Evolutionary conservation across 2,797 vertebrate species (phyloP), one percentile per base, ranked within the genome.

Genomic region (Spatula clypeata): DNA sequence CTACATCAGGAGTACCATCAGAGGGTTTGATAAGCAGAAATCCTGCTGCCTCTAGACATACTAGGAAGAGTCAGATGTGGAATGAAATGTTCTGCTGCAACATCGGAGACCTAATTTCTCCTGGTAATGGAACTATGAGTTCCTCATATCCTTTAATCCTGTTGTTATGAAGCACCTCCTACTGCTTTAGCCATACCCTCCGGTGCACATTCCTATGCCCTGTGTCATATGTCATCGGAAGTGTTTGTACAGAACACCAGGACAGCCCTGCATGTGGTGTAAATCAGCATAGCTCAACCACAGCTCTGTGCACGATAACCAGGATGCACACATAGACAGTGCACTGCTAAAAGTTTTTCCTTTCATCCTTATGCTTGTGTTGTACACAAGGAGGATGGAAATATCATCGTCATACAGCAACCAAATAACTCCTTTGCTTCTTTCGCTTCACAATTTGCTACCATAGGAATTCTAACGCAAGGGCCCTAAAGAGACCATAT

Each of bases 11-110:
- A 76, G 32, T 13, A 1, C 42, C 40, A 23, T 40, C 66, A 62
- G 79, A 81, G 38, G 34, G 31, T 38, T 72, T 0, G 1, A 21
- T 19, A 13, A 73, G 83, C 1, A 1, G 91, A 69, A 86, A 71
- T 81, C 91, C 79, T 1, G 5, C 86, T 93, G 79, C 9, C 62
- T 64, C 73, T 49, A 26, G 85, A n/a, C 62, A 2, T 10, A 49
- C 71, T 73, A 83, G 32, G 34, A 14, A 90, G 96, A 70, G 66
- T 95, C 79, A 67, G 58, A 91, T 67, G 55, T 45, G 67, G 76
- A 72, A 86, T 60, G 66, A 79, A 80, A 64, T 4, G 13, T 67
- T 42, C 38, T 3, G 27, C 79, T 60, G 89, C n/a, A 31, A 47
- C 47, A 34, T 19, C 4, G 19, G 65, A 90, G 76, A 23, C 82